These are phyloP conservation scores for Calidris pugnax DNA, from an alignment of 2,113 vertebrate genomes.

Conservation along the genomic window DNA sequence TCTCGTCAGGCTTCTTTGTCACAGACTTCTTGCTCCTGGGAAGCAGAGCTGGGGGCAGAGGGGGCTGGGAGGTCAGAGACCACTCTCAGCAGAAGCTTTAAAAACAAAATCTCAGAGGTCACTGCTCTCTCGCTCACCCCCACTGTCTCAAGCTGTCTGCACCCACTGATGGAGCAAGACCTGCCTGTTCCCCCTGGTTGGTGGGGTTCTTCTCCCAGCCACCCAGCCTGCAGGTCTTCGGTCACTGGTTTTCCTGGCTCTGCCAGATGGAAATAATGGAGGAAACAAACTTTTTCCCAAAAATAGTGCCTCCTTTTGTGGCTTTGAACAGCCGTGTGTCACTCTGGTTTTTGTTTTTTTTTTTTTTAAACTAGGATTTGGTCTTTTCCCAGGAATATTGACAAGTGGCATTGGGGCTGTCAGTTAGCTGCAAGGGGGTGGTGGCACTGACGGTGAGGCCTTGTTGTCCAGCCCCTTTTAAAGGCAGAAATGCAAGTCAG, in stretches of 20 bases:
- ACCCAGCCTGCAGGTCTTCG: not conserved
- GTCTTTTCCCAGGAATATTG: not conserved
- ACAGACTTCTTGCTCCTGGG: not conserved
- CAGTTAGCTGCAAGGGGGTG: not conserved
- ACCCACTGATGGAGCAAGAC: not conserved
- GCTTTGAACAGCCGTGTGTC: not conserved
- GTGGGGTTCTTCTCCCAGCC: not conserved
- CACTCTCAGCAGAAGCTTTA: not conserved
- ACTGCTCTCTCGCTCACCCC: not conserved
- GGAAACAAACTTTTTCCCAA: constrained; percentile 2
- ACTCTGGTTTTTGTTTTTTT: not conserved
- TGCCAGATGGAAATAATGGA: constrained; percentile 12
- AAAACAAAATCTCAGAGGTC: not conserved
- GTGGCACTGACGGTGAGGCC: not conserved
- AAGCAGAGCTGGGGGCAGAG: accelerated
- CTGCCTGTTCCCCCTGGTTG: not conserved
- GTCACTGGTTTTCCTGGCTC: not conserved
- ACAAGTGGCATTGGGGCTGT: too few species aligned
- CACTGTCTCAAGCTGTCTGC: not conserved
- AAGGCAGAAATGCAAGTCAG: not conserved
- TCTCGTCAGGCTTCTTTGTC: not conserved
- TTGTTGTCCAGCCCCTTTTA: not conserved
- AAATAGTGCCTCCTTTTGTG: not conserved
- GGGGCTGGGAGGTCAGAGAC: not conserved
- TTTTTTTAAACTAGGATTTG: not conserved